These are phyloP conservation scores for Ericerus pela DNA, from an alignment of 1,140 invertebrate species.

Conservation along the genomic window DNA sequence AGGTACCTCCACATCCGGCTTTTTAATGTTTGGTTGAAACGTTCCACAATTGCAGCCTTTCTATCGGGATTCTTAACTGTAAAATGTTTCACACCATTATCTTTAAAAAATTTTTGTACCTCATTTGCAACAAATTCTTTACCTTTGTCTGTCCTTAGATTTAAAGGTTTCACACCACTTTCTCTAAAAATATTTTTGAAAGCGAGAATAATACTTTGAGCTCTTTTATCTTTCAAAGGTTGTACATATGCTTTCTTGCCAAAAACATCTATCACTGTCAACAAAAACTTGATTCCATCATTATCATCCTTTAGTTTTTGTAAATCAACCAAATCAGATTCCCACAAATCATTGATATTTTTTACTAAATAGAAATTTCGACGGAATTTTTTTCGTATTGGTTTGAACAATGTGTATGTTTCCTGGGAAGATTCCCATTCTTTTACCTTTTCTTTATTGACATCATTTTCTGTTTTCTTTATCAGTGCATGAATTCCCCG, in stretches of 20 bases:
- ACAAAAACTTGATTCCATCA: conserved; percentile 25
- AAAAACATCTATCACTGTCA: conserved; percentile 31
- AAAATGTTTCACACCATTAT: conserved; percentile 27
- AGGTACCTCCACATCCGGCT: conserved; percentile 31
- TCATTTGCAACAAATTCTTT: conserved; percentile 24
- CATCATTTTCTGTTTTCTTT: not conserved
- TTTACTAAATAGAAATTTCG: conserved; percentile 18
- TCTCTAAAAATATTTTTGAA: not conserved
- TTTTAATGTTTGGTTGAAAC: conserved; percentile 33
- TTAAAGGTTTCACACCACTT: not conserved
- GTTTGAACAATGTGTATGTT: conserved; percentile 23
- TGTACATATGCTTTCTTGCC: conserved; percentile 27
- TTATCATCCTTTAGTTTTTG: conserved; percentile 25
- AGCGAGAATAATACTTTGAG: conserved; percentile 6
- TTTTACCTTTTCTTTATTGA: conserved; percentile 9
- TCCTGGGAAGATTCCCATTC: conserved; percentile 21
- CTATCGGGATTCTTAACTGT: conserved; percentile 29
- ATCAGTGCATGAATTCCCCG: not conserved
- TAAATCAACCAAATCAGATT: conserved; percentile 30
- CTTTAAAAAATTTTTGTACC: conserved; percentile 23
- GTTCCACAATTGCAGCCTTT: conserved; percentile 31
- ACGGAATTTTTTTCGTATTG: conserved; percentile 21
- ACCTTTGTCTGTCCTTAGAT: conserved; percentile 20
- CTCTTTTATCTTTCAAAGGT: conserved; percentile 28
- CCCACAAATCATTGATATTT: conserved; percentile 29